phyloP scores from a whole-genome alignment of 2,113 vertebrate genomes.

The Hippopotamus amphibius region DNA sequence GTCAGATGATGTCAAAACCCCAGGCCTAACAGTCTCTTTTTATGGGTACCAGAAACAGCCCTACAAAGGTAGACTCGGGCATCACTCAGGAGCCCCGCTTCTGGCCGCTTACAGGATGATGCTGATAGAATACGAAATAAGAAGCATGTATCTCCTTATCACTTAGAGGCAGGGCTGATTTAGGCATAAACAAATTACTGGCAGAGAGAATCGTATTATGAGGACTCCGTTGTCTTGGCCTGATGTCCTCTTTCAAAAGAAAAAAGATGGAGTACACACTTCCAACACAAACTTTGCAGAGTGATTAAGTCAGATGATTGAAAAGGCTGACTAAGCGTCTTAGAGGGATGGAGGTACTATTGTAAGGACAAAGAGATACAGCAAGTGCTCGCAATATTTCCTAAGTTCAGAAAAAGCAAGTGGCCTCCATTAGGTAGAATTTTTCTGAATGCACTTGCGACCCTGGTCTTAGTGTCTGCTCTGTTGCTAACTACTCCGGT shows the following conservation, averaged over 20 bases:
- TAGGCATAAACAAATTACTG: neutral
- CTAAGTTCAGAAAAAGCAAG: neutral
- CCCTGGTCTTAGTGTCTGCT: neutral
- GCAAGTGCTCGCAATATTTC: neutral
- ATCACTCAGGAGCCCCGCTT: neutral
- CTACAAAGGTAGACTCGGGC: rapidly evolving
- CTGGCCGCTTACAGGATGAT: neutral
- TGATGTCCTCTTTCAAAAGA: neutral
- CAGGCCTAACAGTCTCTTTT: neutral
- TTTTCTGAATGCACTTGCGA: neutral
- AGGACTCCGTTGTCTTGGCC: neutral
- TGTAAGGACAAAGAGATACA: neutral
- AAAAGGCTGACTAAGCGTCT: neutral
- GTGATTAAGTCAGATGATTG: no score
- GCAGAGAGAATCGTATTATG: neutral
- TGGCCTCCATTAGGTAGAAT: neutral
- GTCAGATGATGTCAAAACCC: neutral
- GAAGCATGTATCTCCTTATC: neutral
- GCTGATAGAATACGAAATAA: neutral
- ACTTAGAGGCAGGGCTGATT: slow-evolving; percentile 43
- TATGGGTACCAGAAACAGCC: rapidly evolving
- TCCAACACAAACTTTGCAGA: neutral
- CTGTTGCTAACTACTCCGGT: neutral
- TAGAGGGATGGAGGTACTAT: neutral
- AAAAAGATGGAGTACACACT: neutral